Evolutionary conservation across 2,113 vertebrate species (phyloP).

Genomic region (Colinus virginianus): DNA sequence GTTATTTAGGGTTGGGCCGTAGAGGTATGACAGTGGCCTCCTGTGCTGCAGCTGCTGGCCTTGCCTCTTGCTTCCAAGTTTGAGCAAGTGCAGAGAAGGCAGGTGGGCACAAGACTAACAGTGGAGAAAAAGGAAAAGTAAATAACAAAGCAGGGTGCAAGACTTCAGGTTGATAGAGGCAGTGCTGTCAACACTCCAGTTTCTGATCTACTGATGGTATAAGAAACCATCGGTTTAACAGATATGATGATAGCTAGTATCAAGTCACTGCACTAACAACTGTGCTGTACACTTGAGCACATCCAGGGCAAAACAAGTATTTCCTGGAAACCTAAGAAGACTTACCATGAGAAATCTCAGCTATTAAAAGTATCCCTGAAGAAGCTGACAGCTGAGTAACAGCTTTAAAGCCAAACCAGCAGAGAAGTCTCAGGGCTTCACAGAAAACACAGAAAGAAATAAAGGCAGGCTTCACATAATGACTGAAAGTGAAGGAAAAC

Average conservation of each 20-base stretch:
- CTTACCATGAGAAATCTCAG: background rate
- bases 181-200: accelerated
- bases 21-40: background rate
- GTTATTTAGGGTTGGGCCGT: background rate
- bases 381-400: background rate
- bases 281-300: accelerated
- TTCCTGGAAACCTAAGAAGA: conserved; percentile 1
- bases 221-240: background rate
- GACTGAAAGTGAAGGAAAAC: background rate
- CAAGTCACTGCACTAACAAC: background rate
- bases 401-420: background rate
- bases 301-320: background rate
- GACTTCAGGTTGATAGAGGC: background rate
- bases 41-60: background rate
- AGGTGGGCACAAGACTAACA: background rate
- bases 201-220: background rate
- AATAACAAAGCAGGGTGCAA: background rate
- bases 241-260: background rate
- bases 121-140: background rate
- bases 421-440: background rate
- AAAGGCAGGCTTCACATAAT: background rate
- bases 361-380: background rate
- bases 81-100: background rate
- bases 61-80: accelerated
- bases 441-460: background rate